Evolutionary conservation across 2,113 vertebrate genomes (phyloP), one percentile per base, ranked within the genome.

Genomic region (Psephotus haematonotus): DNA sequence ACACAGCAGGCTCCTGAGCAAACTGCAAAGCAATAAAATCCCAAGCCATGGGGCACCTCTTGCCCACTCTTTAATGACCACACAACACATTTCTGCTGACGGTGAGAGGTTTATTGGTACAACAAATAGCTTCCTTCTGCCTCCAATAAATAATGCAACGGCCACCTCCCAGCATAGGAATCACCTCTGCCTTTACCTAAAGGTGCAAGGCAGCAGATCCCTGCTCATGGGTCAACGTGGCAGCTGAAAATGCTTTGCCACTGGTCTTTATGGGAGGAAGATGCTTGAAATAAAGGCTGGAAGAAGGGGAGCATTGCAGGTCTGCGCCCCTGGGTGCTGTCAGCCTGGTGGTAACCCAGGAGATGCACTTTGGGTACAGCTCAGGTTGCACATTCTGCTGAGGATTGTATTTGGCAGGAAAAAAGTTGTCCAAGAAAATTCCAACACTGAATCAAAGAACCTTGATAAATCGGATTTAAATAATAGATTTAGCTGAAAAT

Each of bases 401-500:
- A 47, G 27, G 4, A 8, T 15, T 65, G 71, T 53, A 27, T 47
- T 80, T 83, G 53, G 46, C 68, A 81, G 82, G 55, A 88, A 65
- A 83, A 94, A 94, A 47, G 67, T 88, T 85, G 68, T 78, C 86
- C 68, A 50, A 88, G 88, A 78, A 88, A 90, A 92, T 83, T 83
- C 88, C 33, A 13, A 67, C 35, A 3, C 4, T 6, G 76, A 88
- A 94, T 90, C 43, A 78, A 92, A 96, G 86, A 91, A 84, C 83
- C 83, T 97, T 92, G 85, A 97, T 95, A 95, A 96, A 94, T 23
- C 82, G 95, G 90, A 95, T 95, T 94, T 96, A 93, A 96, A 95
- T 94, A 97, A 96, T 90, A 96, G 95, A 96, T 95, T 96, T 93
- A 96, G 76, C 93, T 81, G 95, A 84, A 96, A 96, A 96, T 96